Evolutionary conservation across 2,888 invertebrate genomes (phyloP), one percentile per base, ranked within the genome.

Genomic region (Odiellus spinosus): DNA sequence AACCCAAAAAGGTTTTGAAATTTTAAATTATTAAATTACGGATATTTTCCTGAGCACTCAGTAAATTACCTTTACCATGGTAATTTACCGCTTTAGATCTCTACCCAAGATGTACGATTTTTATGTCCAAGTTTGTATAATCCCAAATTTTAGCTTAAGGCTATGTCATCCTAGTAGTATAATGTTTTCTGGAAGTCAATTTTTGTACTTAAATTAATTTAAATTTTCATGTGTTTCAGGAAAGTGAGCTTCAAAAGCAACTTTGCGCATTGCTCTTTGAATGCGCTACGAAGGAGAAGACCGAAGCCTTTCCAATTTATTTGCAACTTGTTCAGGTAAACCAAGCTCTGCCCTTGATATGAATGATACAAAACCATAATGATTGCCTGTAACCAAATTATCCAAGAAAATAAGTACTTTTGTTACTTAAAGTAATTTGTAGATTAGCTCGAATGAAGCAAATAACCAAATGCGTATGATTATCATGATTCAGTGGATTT

Each of bases 221-320:
- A 35, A 35, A n/a, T 35, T 35, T 35, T 35, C 35, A 2, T 4
- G 35, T n/a, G 35, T 35, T 35, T 8, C 42, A 48, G 47, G 57
- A 57, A 51, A 50, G 48, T 14, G 49, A 53, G 42, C 48, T 54
- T 42, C 59, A 51, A 52, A 55, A 79, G 57, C 69, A 72, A 4
- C 64, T 82, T 43, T 74, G 76, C 40, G 73, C 76, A 64, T 71
- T 81, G 17, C 77, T 82, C 5, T 82, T 83, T 59, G 83, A 85
- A 62, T 84, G 84, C 45, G 77, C 84, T 0, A 76, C 81, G 2
- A 77, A 77, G 59, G 86, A 87, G 64, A 80, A 82, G 59, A 67
- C 84, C 58, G 77, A 78, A 59, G 74, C 81, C 15, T 64, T 86
- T 54, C 78, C 82, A 10, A 43, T 45, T 17, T 52, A 45, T 40